phyloP scores from a whole-genome alignment of 2,797 vertebrate genomes.

The Tapirus indicus region DNA sequence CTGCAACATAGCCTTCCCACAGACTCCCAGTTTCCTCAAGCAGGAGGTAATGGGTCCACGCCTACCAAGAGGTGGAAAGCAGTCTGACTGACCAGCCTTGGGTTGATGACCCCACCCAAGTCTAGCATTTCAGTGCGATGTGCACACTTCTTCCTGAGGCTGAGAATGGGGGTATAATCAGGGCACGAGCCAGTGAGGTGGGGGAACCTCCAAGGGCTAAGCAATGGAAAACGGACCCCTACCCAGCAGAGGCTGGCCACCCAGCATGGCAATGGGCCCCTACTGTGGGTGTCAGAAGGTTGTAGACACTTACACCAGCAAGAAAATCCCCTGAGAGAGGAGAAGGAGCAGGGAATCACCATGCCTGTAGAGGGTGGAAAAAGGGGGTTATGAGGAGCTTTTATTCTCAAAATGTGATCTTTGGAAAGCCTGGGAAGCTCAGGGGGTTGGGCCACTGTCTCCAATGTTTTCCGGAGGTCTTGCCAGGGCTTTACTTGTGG shows the following conservation, averaged over 20 bases:
- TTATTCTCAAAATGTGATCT: neutral
- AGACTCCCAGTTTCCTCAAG: neutral
- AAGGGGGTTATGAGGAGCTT: neutral
- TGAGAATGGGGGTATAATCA: neutral
- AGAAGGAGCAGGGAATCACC: neutral
- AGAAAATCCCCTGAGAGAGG: neutral
- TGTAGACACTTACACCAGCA: neutral
- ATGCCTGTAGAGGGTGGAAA: rapidly evolving
- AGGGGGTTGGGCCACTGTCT: neutral
- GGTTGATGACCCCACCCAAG: neutral
- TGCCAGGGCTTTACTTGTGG: neutral
- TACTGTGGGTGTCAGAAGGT: neutral
- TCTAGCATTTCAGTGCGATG: neutral
- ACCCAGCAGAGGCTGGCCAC: neutral
- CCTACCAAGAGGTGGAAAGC: neutral
- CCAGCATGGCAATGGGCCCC: neutral
- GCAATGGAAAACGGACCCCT: neutral
- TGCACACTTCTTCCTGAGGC: neutral
- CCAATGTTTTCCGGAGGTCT: neutral
- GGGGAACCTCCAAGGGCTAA: neutral
- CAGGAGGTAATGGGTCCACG: neutral
- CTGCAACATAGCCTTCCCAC: neutral
- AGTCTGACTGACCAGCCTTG: neutral
- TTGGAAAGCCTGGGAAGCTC: neutral
- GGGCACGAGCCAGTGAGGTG: neutral